These are phyloP conservation scores for Drosophila kanapiae DNA, from an alignment of 1,140 invertebrate species.

Conservation along the genomic window DNA sequence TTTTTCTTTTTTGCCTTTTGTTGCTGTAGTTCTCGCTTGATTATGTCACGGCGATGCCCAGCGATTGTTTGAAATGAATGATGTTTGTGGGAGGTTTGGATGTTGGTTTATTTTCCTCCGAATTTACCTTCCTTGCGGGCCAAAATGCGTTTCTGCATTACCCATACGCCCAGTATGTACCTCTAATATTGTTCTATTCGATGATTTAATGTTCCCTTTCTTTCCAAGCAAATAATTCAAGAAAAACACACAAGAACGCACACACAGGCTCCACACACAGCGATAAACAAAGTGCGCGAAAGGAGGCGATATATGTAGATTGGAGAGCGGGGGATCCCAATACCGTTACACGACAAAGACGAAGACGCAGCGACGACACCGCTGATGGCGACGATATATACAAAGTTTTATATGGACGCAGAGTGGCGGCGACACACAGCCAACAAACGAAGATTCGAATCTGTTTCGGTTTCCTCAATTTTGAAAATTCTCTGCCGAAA, in stretches of 20 bases:
- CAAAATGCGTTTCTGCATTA: slow-evolving; percentile 41
- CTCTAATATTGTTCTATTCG: slow-evolving; percentile 29
- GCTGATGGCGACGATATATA: slow-evolving; percentile 29
- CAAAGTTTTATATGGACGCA: slow-evolving; percentile 30
- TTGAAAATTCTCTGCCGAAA: slow-evolving; percentile 66
- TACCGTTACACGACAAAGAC: slow-evolving; percentile 68
- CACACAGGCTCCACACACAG: slow-evolving; percentile 36
- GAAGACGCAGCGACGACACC: slow-evolving; percentile 41
- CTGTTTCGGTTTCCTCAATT: slow-evolving; percentile 77
- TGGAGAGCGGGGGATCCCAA: slow-evolving; percentile 35
- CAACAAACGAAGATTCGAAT: slow-evolving; percentile 84
- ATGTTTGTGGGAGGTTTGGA: no score
- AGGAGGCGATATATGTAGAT: slow-evolving; percentile 23
- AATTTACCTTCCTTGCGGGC: slow-evolving; percentile 2
- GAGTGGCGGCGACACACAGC: slow-evolving; percentile 71
- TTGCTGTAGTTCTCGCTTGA: slow-evolving; percentile 37
- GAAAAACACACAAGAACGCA: slow-evolving; percentile 42
- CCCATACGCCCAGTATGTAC: slow-evolving; percentile 34
- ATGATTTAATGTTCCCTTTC: slow-evolving; percentile 38
- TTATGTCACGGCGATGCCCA: slow-evolving; percentile 68
- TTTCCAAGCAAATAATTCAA: slow-evolving; percentile 32
- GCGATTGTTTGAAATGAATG: slow-evolving; percentile 46
- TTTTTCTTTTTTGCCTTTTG: neutral
- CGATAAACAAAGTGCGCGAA: slow-evolving; percentile 75
- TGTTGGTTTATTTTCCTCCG: no score